Conservation (phyloP, 1,140 invertebrate species). For the Bombus superbus region DNA sequence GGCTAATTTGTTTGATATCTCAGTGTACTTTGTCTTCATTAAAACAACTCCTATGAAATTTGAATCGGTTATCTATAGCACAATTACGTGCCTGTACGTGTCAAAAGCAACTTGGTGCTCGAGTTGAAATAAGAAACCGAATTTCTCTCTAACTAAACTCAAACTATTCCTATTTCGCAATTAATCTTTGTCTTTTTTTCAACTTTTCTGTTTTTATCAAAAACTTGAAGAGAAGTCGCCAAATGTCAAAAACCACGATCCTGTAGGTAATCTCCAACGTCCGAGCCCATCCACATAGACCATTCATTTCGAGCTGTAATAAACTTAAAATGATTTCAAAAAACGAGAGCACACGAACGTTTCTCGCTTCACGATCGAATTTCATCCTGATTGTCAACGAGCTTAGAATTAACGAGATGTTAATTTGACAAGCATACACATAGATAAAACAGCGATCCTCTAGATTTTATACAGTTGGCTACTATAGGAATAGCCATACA, state of each 20-base stretch:
- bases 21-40: neutral
- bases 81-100: too few species aligned
- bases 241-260: too few species aligned
- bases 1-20: neutral
- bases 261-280: too few species aligned
- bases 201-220: too few species aligned
- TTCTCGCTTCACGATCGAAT: neutral
- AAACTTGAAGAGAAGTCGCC: too few species aligned
- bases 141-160: too few species aligned
- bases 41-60: neutral
- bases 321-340: neutral
- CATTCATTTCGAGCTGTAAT: neutral
- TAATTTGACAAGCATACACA: neutral
- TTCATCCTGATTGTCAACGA: neutral
- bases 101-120: too few species aligned
- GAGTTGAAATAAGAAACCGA: too few species aligned
- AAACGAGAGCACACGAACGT: neutral
- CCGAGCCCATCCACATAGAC: too few species aligned
- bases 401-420: neutral
- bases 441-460: neutral
- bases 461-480: neutral
- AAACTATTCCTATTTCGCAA: too few species aligned
- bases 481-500: neutral
- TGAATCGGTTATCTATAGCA: neutral
- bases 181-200: too few species aligned